phyloP scores from a whole-genome alignment of 2,888 invertebrate species.

The Melanostoma mellinum region DNA sequence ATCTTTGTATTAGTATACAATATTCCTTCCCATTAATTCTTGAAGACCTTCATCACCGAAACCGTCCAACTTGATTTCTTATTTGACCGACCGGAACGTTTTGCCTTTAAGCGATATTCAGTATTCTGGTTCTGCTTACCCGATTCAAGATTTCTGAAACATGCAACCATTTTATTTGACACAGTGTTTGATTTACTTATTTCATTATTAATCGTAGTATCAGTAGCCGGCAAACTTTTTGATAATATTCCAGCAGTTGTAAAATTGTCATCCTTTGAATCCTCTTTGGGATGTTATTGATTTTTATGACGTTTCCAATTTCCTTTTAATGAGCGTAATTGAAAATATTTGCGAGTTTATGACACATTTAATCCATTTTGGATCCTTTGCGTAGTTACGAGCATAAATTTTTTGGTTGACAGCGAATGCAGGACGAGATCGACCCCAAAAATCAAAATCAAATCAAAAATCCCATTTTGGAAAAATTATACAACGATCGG shows the following conservation, averaged over 20 bases:
- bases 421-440: too few species aligned
- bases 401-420: too few species aligned
- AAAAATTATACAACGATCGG: too few species aligned
- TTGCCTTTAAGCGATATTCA: background rate
- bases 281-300: background rate
- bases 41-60: background rate
- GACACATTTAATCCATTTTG: too few species aligned
- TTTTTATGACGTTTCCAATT: constrained; percentile 3
- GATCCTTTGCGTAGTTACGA: too few species aligned
- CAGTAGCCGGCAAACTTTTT: too few species aligned
- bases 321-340: background rate
- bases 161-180: background rate
- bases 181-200: background rate
- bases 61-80: background rate
- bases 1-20: too few species aligned
- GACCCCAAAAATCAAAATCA: too few species aligned
- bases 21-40: constrained; percentile 1
- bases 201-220: too few species aligned
- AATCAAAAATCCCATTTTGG: too few species aligned
- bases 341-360: background rate
- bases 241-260: background rate
- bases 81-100: background rate
- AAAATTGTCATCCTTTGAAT: background rate
- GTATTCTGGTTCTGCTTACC: background rate
- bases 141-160: background rate